phyloP scores from a whole-genome alignment of 2,797 vertebrate species.

The Macroramphosus scolopax region DNA sequence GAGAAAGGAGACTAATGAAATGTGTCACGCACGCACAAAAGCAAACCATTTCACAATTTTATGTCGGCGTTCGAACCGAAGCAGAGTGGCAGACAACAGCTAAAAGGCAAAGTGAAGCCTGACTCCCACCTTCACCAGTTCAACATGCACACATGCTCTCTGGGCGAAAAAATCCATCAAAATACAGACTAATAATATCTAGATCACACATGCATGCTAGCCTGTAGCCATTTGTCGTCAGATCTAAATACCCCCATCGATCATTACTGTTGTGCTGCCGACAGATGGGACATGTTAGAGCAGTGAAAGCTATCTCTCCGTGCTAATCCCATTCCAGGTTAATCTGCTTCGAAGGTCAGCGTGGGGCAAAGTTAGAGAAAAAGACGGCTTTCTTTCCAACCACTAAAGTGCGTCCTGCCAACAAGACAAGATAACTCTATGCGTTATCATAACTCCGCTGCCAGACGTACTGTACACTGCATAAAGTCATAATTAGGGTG shows the following conservation, averaged over 20 bases:
- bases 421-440: constrained; percentile 17
- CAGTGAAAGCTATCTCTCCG: constrained; percentile 59
- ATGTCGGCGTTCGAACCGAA: constrained; percentile 2
- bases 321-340: constrained; percentile 74
- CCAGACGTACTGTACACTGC: constrained; percentile 9
- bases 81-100: not conserved
- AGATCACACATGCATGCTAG: not conserved
- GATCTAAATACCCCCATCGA: constrained; percentile 27
- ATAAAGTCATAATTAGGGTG: constrained; percentile 8
- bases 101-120: not conserved
- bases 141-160: not conserved
- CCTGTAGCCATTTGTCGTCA: constrained; percentile 21
- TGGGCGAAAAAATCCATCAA: not conserved
- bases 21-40: not conserved
- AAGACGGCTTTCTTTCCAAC: constrained; percentile 44
- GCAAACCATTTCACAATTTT: not conserved
- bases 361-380: constrained; percentile 40
- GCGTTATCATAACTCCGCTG: constrained; percentile 1
- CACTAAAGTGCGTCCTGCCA: constrained; percentile 28
- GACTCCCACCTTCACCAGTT: not conserved
- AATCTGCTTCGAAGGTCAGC: constrained; percentile 75
- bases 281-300: constrained; percentile 37
- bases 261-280: constrained; percentile 34
- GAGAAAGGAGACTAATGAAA: constrained; percentile 3
- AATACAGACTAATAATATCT: not conserved